phyloP scores from a whole-genome alignment of 2,797 vertebrate species.

The Myotis findleyi region DNA sequence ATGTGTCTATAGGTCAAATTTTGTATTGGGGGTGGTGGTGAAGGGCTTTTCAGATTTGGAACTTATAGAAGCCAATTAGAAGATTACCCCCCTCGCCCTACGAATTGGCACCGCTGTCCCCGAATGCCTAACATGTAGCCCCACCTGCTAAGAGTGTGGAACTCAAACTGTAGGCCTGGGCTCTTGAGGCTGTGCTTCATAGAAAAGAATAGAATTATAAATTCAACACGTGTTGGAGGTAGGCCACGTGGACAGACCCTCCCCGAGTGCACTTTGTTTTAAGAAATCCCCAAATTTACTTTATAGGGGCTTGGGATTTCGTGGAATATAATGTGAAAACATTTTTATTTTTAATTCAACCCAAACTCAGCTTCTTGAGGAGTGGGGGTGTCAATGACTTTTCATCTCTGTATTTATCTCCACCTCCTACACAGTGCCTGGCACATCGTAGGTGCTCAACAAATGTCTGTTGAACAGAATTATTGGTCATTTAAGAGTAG shows the following conservation, averaged over 20 bases:
- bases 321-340: background rate
- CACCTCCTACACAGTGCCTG: constrained; percentile 19
- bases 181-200: background rate
- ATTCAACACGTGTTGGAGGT: background rate
- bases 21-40: background rate
- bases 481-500: background rate
- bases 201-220: constrained; percentile 8
- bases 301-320: background rate
- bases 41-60: constrained; percentile 53
- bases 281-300: background rate
- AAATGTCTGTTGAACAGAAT: constrained; percentile 8
- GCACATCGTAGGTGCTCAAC: constrained; percentile 48
- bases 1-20: background rate
- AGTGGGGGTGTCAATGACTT: background rate
- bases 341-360: constrained; percentile 5
- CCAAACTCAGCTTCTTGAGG: background rate
- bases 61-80: constrained; percentile 44
- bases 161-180: rapidly evolving
- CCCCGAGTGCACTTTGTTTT: background rate
- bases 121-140: rapidly evolving
- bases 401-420: background rate
- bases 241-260: background rate
- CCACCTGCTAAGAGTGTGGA: background rate
- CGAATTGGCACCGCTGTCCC: background rate
- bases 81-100: background rate